Evolutionary conservation across 2,113 vertebrate genomes (phyloP).

Genomic region (Pholis gunnellus): DNA sequence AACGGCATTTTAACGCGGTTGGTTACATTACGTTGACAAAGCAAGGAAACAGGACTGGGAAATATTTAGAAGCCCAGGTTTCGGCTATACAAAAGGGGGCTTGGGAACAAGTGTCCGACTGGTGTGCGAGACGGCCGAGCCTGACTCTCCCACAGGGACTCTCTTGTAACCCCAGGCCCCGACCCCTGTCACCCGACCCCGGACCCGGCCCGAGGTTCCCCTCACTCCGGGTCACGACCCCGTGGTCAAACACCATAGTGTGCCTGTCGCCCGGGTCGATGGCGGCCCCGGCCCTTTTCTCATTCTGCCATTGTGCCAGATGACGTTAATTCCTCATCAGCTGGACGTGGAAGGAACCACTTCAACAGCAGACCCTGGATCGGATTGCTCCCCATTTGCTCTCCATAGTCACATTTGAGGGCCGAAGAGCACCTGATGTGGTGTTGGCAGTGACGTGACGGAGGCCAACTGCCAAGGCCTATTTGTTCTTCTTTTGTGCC

Average conservation of each 20-base stretch:
- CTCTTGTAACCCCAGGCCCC: conserved; percentile 47
- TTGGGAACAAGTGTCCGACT: conserved; percentile 51
- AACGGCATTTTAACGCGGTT: conserved; percentile 15
- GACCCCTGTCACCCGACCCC: conserved; percentile 64
- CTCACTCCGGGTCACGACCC: conserved; percentile 60
- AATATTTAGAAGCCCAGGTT: conserved; percentile 53
- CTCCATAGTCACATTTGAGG: conserved; percentile 19
- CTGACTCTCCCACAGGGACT: conserved; percentile 64
- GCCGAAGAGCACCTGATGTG: conserved; percentile 34
- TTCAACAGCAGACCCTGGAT: conserved; percentile 46
- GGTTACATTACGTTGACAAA: conserved; percentile 37
- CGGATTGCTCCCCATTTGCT: conserved; percentile 33
- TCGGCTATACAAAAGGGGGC: conserved; percentile 30
- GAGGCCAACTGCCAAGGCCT: conserved; percentile 36
- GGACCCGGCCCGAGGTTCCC: conserved; percentile 58
- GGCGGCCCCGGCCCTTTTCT: conserved; percentile 23
- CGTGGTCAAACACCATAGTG: conserved; percentile 66
- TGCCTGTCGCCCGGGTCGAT: conserved; percentile 67
- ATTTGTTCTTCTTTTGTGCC: conserved; percentile 54
- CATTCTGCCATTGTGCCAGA: conserved; percentile 61
- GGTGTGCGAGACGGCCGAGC: conserved; percentile 1
- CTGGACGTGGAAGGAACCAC: conserved; percentile 45
- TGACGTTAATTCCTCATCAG: conserved; percentile 75
- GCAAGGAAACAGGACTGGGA: conserved; percentile 47
- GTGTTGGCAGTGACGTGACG: conserved; percentile 14